A percentile compares a stretch with the other conserved stretches of the same genome.
Evolutionary conservation across 2,888 invertebrate species (phyloP).

Genomic region (Adineta ricciae): DNA sequence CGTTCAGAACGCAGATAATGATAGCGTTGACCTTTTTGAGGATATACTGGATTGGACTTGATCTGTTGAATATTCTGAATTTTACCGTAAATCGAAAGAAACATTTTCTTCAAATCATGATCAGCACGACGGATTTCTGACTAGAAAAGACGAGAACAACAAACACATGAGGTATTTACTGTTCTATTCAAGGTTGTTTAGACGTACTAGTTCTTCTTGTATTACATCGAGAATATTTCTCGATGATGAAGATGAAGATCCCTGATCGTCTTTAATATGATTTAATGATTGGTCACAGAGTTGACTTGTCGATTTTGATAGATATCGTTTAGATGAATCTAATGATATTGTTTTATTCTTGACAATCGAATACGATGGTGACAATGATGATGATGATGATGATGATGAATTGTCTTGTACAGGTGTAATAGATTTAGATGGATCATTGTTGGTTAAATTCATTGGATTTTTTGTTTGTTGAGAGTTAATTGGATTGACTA

Average conservation of each 20-base stretch:
- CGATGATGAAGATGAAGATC: neutral
- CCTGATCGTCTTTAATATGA: neutral
- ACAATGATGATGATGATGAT: neutral
- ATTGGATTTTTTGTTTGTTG: neutral
- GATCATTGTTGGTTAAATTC: neutral
- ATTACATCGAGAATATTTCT: neutral
- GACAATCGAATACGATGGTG: neutral
- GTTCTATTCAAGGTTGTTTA: fast-evolving
- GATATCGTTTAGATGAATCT: neutral
- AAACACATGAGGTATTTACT: no score
- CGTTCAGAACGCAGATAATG: neutral
- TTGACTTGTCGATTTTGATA: constrained; percentile 15
- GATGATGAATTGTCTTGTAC: neutral
- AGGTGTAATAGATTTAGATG: neutral
- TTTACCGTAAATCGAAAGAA: constrained; percentile 2
- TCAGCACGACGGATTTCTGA: constrained; percentile 10
- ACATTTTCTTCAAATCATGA: constrained; percentile 8
- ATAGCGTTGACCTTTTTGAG: neutral
- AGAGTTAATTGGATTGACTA: neutral
- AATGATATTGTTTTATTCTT: neutral
- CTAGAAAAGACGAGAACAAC: neutral
- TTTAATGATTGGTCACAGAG: neutral
- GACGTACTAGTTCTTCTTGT: constrained; percentile 5
- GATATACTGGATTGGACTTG: neutral
- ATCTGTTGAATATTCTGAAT: neutral